phyloP scores from a whole-genome alignment of 2,113 vertebrate genomes.

The Alces alces region DNA sequence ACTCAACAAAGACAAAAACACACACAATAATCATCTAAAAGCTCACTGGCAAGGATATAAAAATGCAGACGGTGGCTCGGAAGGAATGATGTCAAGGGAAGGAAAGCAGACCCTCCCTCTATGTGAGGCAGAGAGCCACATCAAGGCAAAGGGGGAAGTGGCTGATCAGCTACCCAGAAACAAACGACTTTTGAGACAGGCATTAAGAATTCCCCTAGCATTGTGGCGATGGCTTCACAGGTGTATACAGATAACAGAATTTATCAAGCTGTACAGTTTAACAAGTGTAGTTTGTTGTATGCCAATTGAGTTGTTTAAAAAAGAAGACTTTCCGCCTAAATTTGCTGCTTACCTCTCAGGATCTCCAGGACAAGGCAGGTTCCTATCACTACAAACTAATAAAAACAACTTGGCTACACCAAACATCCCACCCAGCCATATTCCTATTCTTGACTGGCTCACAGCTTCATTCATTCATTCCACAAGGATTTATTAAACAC shows the following conservation, averaged over 20 bases:
- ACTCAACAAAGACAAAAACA: not conserved
- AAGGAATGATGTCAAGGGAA: not conserved
- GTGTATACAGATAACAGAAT: not conserved
- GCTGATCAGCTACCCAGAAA: not conserved
- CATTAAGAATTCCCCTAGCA: not conserved
- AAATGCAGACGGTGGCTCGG: not conserved
- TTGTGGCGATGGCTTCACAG: not conserved
- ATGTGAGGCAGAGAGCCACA: not conserved
- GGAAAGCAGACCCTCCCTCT: not conserved
- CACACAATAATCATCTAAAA: not conserved
- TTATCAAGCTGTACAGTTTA: not conserved
- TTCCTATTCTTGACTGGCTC: not conserved
- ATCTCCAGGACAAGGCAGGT: not conserved
- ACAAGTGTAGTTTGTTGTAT: not conserved
- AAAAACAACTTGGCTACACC: not conserved
- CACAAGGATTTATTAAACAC: not conserved
- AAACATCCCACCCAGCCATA: not conserved
- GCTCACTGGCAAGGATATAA: not conserved
- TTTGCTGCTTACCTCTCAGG: not conserved
- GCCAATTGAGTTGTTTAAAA: not conserved
- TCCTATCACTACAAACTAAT: not conserved
- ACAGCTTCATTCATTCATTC: not conserved
- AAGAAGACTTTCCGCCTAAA: not conserved
- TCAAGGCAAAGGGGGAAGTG: not conserved
- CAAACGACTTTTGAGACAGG: not conserved